Conservation (phyloP, 2,888 invertebrate species). For the Drosophila lutescens region DNA sequence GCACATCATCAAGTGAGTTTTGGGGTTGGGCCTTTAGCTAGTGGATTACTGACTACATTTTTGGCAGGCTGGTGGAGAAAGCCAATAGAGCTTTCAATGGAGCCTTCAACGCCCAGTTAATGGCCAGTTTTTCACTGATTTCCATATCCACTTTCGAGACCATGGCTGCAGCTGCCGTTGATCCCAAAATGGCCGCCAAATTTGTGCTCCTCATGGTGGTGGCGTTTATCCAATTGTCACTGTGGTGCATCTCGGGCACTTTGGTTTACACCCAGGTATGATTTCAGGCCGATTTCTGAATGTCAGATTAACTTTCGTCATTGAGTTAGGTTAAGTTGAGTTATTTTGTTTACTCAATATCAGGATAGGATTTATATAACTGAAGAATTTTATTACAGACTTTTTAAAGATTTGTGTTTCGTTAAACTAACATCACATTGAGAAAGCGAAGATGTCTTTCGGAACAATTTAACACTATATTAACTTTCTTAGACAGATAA, state of each 20-base stretch:
- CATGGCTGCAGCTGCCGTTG: constrained; percentile 55
- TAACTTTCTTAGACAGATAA: no score
- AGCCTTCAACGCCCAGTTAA: constrained; percentile 74
- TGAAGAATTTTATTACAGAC: no score
- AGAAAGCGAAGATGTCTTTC: no score
- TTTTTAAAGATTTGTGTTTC: no score
- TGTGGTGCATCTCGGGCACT: constrained; percentile 78
- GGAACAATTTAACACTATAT: no score
- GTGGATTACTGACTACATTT: no score
- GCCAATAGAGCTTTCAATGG: constrained; percentile 68
- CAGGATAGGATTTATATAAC: no score
- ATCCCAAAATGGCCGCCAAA: constrained; percentile 71
- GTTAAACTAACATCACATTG: no score
- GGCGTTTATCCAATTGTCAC: constrained; percentile 74
- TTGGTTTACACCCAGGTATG: constrained; percentile 71
- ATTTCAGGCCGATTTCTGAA: not conserved
- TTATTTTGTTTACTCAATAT: no score
- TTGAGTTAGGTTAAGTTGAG: no score
- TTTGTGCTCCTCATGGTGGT: constrained; percentile 73
- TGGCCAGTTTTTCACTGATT: constrained; percentile 74
- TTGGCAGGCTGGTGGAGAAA: constrained; percentile 49
- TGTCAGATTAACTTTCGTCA: no score
- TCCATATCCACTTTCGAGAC: constrained; percentile 81
- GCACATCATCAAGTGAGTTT: constrained; percentile 69
- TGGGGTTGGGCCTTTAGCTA: no score